Percentiles rank a stretch among this genome's conserved stretches.
Evolutionary conservation across 2,888 invertebrate species (phyloP).

Genomic region (Cinara cedri): DNA sequence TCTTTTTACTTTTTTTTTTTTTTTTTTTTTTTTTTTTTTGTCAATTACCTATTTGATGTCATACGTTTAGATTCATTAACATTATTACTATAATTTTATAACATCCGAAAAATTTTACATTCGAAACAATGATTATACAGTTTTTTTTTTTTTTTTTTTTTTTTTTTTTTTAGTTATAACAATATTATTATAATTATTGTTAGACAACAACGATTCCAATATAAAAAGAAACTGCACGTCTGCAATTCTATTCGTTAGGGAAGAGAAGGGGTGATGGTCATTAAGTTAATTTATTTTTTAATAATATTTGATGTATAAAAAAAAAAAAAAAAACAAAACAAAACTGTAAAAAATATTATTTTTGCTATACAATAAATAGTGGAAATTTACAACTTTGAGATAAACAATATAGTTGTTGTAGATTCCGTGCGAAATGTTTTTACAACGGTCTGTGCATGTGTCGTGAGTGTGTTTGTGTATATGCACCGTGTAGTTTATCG

Average conservation of each 20-base stretch:
- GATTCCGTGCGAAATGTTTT: no score
- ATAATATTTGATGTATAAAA: constrained; percentile 5
- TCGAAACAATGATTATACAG: no score
- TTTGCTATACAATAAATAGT: constrained; percentile 34
- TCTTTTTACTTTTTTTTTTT: no score
- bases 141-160: no score
- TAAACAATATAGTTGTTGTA: background rate
- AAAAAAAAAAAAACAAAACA: background rate
- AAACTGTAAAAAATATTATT: constrained; percentile 15
- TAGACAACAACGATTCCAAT: constrained; percentile 6
- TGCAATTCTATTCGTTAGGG: constrained; percentile 14
- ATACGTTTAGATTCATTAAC: no score
- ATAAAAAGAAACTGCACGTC: constrained; percentile 12
- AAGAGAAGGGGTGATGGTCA: background rate
- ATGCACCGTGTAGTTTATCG: background rate
- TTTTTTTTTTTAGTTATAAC: background rate
- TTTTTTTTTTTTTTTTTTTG: background rate
- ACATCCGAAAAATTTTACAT: no score
- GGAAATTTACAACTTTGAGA: constrained; percentile 41
- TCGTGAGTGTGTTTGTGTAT: no score
- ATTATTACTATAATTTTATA: no score
- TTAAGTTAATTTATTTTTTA: constrained; percentile 1
- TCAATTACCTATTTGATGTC: no score
- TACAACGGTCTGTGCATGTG: background rate
- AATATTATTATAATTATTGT: background rate